These are phyloP conservation scores for Podabrus alpinus DNA, from an alignment of 2,888 invertebrate genomes.

Conservation along the genomic window DNA sequence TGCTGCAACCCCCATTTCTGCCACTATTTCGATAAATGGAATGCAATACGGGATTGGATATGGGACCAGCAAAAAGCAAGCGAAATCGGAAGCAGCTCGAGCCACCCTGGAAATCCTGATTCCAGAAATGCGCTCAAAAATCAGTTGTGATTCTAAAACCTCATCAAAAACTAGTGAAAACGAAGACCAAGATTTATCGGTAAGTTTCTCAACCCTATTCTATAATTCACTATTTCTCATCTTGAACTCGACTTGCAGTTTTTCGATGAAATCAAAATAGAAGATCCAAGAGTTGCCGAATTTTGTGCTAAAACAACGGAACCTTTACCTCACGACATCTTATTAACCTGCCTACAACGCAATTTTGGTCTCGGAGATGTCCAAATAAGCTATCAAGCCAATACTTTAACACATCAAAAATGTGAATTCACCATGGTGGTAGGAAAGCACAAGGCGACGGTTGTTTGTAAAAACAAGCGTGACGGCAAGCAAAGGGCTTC, in stretches of 20 bases:
- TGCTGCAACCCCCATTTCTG: constrained; percentile 91
- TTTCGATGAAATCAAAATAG: constrained; percentile 91
- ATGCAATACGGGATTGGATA: constrained; percentile 93
- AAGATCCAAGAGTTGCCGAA: constrained; percentile 92
- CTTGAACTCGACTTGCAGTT: constrained; percentile 60
- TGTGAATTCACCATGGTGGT: constrained; percentile 95
- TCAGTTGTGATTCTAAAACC: constrained; percentile 64
- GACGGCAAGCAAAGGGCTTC: constrained; percentile 96
- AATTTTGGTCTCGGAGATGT: constrained; percentile 92
- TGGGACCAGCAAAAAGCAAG: constrained; percentile 94
- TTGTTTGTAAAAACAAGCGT: constrained; percentile 93
- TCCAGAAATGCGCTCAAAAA: constrained; percentile 87
- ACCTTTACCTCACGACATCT: constrained; percentile 91
- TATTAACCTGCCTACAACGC: constrained; percentile 88
- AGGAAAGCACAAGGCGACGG: constrained; percentile 87
- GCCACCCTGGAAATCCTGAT: constrained; percentile 89
- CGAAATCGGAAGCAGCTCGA: constrained; percentile 91
- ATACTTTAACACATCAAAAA: constrained; percentile 85
- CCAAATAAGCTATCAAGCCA: constrained; percentile 79
- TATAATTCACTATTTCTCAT: neutral
- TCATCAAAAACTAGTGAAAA: constrained; percentile 55
- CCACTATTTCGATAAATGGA: constrained; percentile 88
- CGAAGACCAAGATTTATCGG: constrained; percentile 59
- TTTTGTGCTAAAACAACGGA: constrained; percentile 96
- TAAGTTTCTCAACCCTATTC: constrained; percentile 38